Conservation (phyloP, 2,888 invertebrate genomes). For the Leptopilina syphax region DNA sequence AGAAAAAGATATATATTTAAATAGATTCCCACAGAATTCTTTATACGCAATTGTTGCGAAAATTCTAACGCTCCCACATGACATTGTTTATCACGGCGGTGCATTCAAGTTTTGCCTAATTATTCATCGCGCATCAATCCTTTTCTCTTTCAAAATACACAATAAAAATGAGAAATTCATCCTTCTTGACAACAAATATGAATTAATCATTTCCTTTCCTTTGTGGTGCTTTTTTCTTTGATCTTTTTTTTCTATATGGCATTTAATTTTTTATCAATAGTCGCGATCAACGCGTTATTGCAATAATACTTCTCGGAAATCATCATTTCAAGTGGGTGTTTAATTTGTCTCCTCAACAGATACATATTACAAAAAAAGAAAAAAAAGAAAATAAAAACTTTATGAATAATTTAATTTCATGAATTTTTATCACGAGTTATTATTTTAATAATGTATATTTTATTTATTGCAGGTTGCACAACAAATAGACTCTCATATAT, state of each 20-base stretch:
- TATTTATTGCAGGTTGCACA: slow-evolving; percentile 78
- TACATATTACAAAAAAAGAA: not conserved
- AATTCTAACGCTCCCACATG: slow-evolving; percentile 32
- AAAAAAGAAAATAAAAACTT: not conserved
- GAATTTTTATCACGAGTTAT: not conserved
- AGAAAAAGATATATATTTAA: not conserved
- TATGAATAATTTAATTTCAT: not conserved
- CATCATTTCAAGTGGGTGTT: slow-evolving; percentile 16
- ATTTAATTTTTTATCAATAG: slow-evolving; percentile 17
- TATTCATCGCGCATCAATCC: slow-evolving; percentile 36
- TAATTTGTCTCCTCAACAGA: slow-evolving; percentile 2
- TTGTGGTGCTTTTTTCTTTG: slow-evolving; percentile 24
- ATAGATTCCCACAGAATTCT: slow-evolving; percentile 12
- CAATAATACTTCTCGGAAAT: slow-evolving; percentile 26
- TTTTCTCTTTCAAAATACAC: slow-evolving; percentile 27
- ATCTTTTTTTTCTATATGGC: slow-evolving; percentile 29
- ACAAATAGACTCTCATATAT: slow-evolving; percentile 82
- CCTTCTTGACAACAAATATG: slow-evolving; percentile 29
- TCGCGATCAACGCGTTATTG: not conserved
- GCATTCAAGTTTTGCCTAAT: slow-evolving; percentile 33
- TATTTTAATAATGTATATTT: slow-evolving; percentile 3
- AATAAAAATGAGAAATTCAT: slow-evolving; percentile 17
- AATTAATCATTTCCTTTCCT: slow-evolving; percentile 33
- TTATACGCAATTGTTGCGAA: slow-evolving; percentile 19
- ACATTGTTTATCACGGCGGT: slow-evolving; percentile 23